Percentiles rank a stretch among this genome's conserved stretches.
Conservation (phyloP, 2,113 vertebrate species). For the Paramisgurnus dabryanus region DNA sequence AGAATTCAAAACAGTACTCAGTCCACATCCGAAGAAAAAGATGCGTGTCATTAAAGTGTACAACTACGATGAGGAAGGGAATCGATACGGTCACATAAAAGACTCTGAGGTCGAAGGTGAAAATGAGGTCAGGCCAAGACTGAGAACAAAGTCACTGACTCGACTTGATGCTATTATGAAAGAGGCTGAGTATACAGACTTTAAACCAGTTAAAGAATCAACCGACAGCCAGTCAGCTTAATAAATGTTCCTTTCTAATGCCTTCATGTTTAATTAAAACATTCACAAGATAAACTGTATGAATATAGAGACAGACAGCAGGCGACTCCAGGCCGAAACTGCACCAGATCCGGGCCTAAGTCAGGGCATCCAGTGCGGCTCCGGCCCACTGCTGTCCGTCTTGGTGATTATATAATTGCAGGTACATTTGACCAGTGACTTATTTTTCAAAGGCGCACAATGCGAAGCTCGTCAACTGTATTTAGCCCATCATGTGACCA, state of each 20-base stretch:
- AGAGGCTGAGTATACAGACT: slow-evolving; percentile 42
- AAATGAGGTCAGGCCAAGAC: slow-evolving; percentile 48
- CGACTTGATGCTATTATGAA: slow-evolving; percentile 73
- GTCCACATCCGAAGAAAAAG: slow-evolving; percentile 20
- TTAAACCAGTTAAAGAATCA: background rate
- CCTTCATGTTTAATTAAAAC: too few relatives aligned
- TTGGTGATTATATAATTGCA: too few relatives aligned
- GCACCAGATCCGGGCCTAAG: too few relatives aligned
- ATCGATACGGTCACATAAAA: slow-evolving; percentile 64
- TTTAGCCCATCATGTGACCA: too few relatives aligned
- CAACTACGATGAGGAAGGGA: slow-evolving; percentile 76
- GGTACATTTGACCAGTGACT: too few relatives aligned
- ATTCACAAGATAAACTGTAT: too few relatives aligned
- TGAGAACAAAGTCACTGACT: slow-evolving; percentile 68
- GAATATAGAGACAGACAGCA: too few relatives aligned
- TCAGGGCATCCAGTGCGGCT: too few relatives aligned
- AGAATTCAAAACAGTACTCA: background rate
- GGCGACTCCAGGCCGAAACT: too few relatives aligned
- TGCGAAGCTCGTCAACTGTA: too few relatives aligned
- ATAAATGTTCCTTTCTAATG: background rate
- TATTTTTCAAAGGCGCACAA: too few relatives aligned
- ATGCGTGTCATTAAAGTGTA: slow-evolving; percentile 70
- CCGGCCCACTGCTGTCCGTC: too few relatives aligned
- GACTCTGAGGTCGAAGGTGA: background rate
- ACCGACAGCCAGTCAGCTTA: background rate